A percentile compares a stretch with the other conserved stretches of the same genome.
phyloP scores from a whole-genome alignment of 2,888 invertebrate species.

The Acronicta leporina region DNA sequence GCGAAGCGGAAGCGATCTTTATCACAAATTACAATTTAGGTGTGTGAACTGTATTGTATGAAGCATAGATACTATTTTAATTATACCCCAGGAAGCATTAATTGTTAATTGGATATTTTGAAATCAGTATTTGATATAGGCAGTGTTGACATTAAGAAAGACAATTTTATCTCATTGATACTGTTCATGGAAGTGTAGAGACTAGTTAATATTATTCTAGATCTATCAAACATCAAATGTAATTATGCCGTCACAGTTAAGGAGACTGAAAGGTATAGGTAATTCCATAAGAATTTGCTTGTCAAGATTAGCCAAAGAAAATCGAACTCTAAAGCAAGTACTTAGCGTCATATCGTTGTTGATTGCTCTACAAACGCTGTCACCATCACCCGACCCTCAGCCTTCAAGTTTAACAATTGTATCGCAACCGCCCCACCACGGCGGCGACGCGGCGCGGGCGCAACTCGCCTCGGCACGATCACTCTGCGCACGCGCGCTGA shows the following conservation, averaged over 20 bases:
- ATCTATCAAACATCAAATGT: background rate
- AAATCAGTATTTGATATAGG: no score
- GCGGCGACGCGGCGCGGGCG: slow-evolving; percentile 46
- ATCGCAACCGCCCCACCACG: slow-evolving; percentile 70
- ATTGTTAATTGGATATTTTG: background rate
- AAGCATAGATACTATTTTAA: background rate
- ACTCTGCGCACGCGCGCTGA: slow-evolving; percentile 82
- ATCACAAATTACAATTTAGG: background rate
- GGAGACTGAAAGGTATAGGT: background rate
- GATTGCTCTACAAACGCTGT: slow-evolving; percentile 45
- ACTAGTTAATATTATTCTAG: background rate
- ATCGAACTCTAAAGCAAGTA: slow-evolving; percentile 17
- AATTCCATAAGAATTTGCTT: background rate
- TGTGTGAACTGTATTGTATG: background rate
- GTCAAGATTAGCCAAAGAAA: slow-evolving; percentile 15
- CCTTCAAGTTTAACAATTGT: slow-evolving; percentile 70
- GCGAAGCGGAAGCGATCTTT: slow-evolving; percentile 6
- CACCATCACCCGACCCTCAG: slow-evolving; percentile 49
- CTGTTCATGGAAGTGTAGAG: background rate
- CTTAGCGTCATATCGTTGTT: background rate
- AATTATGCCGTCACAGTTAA: no score
- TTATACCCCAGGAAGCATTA: no score
- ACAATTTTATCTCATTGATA: no score
- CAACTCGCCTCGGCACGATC: slow-evolving; percentile 59
- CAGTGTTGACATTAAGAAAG: no score